Evolutionary conservation across 2,797 vertebrate species (phyloP), one percentile per base, ranked within the genome.

Genomic region (Sebastes alutus): DNA sequence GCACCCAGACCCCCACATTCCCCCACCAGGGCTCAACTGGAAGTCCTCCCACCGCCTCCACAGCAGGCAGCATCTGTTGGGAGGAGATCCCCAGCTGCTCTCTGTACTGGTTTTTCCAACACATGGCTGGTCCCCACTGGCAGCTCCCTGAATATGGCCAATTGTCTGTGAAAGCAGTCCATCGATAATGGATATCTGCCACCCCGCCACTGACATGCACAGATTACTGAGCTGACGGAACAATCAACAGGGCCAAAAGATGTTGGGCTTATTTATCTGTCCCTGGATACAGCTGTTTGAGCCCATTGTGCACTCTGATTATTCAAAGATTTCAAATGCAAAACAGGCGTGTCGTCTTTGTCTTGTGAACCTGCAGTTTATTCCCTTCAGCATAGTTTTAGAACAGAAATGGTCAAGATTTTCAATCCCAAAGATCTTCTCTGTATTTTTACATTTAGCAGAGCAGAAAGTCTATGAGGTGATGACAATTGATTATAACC

Each of bases 41-140:
- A 78, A 78, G 32, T 63, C 67, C 78, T 80, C 70, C 84, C 77
- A 65, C 78, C 74, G 25, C 73, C 73, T 75, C 59, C 75, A 59
- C 81, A 89, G 77, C 87, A 84, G 81, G 83, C 58, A 82, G 80
- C 87, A 88, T 91, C 90, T 92, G 87, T 72, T 67, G 70, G 82
- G 79, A 83, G 75, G 74, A 88, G 81, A 87, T 82, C 84, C 86
- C 76, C 90, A 88, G 84, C 90, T 93, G 90, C 85, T 92, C 49
- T 59, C 35, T 75, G 67, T 70, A 62, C 75, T 72, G 60, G 61
- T 75, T 86, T 86, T 81, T 83, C 79, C 29, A 82, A 64, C 69
- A 84, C 78, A 72, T 84, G 77, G 77, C 73, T 66, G 68, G 29
- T 75, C 85, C 83, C 63, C 65, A 73, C 70, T 32, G 83, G 70